Conservation (phyloP, 2,888 invertebrate genomes). For the Epirrita christyi region DNA sequence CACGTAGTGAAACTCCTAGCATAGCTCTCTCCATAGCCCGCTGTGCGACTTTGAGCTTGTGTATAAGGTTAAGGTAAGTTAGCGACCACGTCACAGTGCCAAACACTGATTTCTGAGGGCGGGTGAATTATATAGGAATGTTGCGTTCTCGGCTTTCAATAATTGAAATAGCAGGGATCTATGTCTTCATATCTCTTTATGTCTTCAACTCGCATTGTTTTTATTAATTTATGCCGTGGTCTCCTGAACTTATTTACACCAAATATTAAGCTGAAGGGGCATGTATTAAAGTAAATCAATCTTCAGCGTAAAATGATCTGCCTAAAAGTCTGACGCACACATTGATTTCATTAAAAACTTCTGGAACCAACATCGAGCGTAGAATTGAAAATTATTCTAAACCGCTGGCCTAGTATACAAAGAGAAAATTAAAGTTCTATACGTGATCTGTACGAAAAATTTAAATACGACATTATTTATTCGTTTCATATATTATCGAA, state of each 20-base stretch:
- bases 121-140: too few relatives aligned
- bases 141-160: too few relatives aligned
- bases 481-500: slow-evolving; percentile 43
- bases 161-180: too few relatives aligned
- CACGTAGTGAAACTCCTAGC: too few relatives aligned
- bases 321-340: slow-evolving; percentile 9
- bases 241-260: not conserved
- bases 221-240: too few relatives aligned
- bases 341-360: slow-evolving; percentile 41
- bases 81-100: too few relatives aligned
- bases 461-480: slow-evolving; percentile 42
- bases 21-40: too few relatives aligned
- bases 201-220: too few relatives aligned
- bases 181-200: too few relatives aligned
- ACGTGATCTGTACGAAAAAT: slow-evolving; percentile 36
- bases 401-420: slow-evolving; percentile 22
- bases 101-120: too few relatives aligned
- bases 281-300: slow-evolving; percentile 35
- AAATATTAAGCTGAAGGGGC: not conserved
- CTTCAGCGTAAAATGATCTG: slow-evolving; percentile 37
- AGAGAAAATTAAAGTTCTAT: slow-evolving; percentile 36
- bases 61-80: too few relatives aligned
- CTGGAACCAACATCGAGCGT: slow-evolving; percentile 5
- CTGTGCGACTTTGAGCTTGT: too few relatives aligned
- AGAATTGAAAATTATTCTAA: slow-evolving; percentile 41